Percentiles rank a stretch among this genome's conserved stretches.
Evolutionary conservation across 2,113 vertebrate species (phyloP).

Genomic region (mouse (Mus musculus)): DNA sequence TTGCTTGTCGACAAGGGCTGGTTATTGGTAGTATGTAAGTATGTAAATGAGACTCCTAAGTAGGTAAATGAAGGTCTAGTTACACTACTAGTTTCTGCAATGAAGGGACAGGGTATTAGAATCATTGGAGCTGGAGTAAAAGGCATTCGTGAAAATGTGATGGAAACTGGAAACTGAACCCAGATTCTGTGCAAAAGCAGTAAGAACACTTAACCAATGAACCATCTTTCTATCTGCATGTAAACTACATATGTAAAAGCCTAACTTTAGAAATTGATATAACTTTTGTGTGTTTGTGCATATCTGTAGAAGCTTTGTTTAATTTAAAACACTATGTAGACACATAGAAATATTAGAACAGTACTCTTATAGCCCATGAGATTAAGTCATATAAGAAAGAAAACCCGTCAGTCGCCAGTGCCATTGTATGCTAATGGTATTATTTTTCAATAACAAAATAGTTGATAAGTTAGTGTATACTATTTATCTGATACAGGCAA

Average conservation of each 20-base stretch:
- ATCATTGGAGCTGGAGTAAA: neutral
- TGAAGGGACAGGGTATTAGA: neutral
- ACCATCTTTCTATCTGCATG: neutral
- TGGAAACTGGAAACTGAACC: neutral
- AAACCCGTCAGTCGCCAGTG: neutral
- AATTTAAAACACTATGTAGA: constrained; percentile 11
- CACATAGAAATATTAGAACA: neutral
- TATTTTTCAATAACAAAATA: neutral
- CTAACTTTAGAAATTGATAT: neutral
- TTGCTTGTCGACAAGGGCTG: neutral
- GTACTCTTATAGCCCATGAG: neutral
- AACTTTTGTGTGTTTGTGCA: neutral
- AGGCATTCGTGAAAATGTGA: neutral
- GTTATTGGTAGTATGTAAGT: neutral
- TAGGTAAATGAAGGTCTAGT: neutral
- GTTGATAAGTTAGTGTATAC: neutral
- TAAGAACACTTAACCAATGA: neutral
- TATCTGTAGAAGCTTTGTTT: neutral
- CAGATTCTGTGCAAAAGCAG: neutral
- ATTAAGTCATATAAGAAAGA: neutral
- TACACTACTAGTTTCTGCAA: too few species aligned
- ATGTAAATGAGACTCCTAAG: neutral
- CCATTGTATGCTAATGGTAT: neutral
- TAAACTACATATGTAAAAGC: neutral
- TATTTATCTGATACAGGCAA: neutral